Evolutionary conservation across 1,140 invertebrate genomes (phyloP).

Genomic region (Ephestia elutella): DNA sequence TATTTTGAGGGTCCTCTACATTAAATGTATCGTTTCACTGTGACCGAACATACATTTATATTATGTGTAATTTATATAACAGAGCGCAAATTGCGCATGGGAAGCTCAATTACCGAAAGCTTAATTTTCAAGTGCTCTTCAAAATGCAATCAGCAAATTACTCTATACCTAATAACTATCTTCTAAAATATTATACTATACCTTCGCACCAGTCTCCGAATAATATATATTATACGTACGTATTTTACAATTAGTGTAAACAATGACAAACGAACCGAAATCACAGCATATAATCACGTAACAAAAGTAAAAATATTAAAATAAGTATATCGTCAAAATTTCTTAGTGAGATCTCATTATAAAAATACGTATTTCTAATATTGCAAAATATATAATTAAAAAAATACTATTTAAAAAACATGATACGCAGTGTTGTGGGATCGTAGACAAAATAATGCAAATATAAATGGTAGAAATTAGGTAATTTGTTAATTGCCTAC

Average conservation of each 20-base stretch:
- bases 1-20: background rate
- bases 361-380: conserved; percentile 46
- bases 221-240: conserved; percentile 21
- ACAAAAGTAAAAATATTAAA: conserved; percentile 11
- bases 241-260: conserved; percentile 16
- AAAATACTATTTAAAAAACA: conserved; percentile 31
- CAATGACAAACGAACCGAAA: conserved; percentile 28
- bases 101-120: conserved; percentile 26
- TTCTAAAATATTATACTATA: conserved; percentile 18
- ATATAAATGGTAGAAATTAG: no score
- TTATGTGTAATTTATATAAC: background rate
- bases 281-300: conserved; percentile 58
- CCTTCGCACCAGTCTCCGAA: conserved; percentile 49
- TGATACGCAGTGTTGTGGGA: background rate
- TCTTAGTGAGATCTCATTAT: conserved; percentile 53
- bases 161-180: no score
- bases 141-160: background rate
- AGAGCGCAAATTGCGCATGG: background rate
- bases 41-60: background rate
- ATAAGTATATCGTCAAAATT: conserved; percentile 27
- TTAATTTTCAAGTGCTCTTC: conserved; percentile 24
- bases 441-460: background rate
- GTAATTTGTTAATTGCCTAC: background rate
- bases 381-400: conserved; percentile 61
- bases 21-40: background rate